phyloP scores from a whole-genome alignment of 2,888 invertebrate genomes.

The Plusia festucae region DNA sequence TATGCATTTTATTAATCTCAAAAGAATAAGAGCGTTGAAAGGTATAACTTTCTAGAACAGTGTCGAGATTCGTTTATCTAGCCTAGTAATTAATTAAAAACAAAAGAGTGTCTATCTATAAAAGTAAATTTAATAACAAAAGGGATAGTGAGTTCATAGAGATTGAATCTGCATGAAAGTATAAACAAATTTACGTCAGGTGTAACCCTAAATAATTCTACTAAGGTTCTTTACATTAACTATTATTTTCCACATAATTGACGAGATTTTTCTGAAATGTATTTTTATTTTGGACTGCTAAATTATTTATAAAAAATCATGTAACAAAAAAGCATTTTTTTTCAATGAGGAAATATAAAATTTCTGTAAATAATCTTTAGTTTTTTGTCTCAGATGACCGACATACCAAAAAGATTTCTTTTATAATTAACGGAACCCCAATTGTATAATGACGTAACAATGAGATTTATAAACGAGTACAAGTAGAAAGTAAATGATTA shows the following conservation, averaged over 20 bases:
- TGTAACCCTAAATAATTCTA: neutral
- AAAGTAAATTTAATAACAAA: neutral
- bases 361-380: no score
- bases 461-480: conserved; percentile 21
- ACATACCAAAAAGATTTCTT: neutral
- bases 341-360: no score
- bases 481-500: conserved; percentile 55
- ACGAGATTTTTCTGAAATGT: no score
- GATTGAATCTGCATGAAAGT: neutral
- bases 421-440: neutral
- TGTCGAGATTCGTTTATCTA: neutral
- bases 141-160: neutral
- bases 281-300: no score
- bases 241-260: no score
- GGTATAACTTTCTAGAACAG: neutral
- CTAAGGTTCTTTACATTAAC: neutral
- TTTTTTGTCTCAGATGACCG: no score
- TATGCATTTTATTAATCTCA: neutral
- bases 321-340: no score
- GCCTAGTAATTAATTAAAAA: conserved; percentile 4
- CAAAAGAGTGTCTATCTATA: neutral
- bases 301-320: no score
- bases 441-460: neutral
- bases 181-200: neutral
- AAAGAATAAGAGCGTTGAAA: neutral